Evolutionary conservation across 2,888 invertebrate species (phyloP).

Genomic region (Chrysolina oricalcia): DNA sequence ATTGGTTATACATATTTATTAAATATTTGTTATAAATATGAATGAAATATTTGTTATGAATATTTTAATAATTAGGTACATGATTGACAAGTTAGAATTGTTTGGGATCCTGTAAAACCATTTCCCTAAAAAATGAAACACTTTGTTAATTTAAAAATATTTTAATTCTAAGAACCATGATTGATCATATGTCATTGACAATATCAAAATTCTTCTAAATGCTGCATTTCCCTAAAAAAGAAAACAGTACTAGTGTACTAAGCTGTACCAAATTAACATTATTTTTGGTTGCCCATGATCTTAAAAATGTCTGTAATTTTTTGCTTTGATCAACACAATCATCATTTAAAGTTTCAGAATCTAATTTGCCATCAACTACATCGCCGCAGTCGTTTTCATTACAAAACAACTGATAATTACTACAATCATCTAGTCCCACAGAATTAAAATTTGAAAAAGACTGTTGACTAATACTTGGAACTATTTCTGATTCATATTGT

Average conservation of each 20-base stretch:
- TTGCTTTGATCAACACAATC: conserved; percentile 19
- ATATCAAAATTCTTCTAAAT: too few species aligned
- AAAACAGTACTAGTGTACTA: conserved; percentile 17
- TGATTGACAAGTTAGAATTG: too few species aligned
- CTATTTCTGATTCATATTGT: conserved; percentile 24
- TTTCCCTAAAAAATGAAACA: too few species aligned
- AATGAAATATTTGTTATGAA: too few species aligned
- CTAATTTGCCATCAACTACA: conserved; percentile 22
- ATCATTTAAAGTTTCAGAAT: conserved; percentile 26
- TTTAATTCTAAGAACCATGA: too few species aligned
- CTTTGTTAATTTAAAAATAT: too few species aligned
- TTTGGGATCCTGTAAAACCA: too few species aligned
- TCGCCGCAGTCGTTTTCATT: conserved; percentile 25
- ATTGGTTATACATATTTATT: too few species aligned
- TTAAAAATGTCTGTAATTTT: conserved; percentile 22
- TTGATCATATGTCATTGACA: too few species aligned
- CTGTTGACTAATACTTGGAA: conserved; percentile 27
- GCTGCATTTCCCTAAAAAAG: too few species aligned
- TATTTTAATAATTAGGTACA: too few species aligned
- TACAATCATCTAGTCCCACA: conserved; percentile 23
- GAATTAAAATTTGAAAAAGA: conserved; percentile 9
- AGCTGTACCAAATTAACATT: conserved; percentile 26
- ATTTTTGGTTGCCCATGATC: conserved; percentile 22
- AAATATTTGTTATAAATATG: too few species aligned
- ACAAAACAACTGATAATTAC: conserved; percentile 30